Evolutionary conservation across 2,113 vertebrate genomes (phyloP).

Genomic region (Hippocampus guttulatus): DNA sequence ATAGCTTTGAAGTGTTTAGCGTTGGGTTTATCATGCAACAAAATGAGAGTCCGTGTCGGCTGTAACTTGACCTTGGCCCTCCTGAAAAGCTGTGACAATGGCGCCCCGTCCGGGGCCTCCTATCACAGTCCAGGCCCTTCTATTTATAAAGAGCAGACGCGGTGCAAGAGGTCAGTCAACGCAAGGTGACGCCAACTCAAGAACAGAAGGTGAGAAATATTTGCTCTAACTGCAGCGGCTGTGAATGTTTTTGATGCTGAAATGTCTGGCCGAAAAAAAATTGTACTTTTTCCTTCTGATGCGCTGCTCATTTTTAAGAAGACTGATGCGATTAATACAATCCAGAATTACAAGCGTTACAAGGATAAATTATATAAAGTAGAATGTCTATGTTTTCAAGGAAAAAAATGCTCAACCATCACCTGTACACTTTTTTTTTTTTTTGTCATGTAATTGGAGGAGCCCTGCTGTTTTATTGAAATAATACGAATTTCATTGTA

Average conservation of each 20-base stretch:
- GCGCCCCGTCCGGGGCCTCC: slow-evolving; percentile 53
- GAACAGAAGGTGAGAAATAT: slow-evolving; percentile 57
- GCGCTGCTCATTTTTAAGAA: not conserved
- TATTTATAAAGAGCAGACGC: slow-evolving; percentile 69
- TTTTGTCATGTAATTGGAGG: not conserved
- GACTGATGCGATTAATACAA: too few relatives aligned
- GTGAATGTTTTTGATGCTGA: slow-evolving; percentile 4
- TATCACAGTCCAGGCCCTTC: slow-evolving; percentile 43
- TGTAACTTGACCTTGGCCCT: slow-evolving; percentile 63
- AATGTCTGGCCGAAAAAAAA: not conserved
- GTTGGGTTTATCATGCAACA: slow-evolving; percentile 30
- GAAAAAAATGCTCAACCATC: not conserved
- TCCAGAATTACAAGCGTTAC: too few relatives aligned
- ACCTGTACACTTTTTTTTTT: not conserved
- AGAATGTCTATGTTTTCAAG: too few relatives aligned
- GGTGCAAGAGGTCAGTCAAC: slow-evolving; percentile 50
- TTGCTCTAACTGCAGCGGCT: slow-evolving; percentile 8
- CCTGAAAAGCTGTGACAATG: slow-evolving; percentile 55
- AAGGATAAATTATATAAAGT: too few relatives aligned
- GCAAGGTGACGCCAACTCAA: slow-evolving; percentile 33
- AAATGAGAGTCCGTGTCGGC: slow-evolving; percentile 22
- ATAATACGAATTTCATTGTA: too few relatives aligned
- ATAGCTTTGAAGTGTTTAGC: slow-evolving; percentile 20
- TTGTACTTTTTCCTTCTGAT: not conserved
- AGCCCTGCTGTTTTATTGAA: too few relatives aligned